Percentiles rank a stretch among this genome's conserved stretches.
phyloP scores from a whole-genome alignment of 2,113 vertebrate genomes.

The Propithecus coquereli region DNA sequence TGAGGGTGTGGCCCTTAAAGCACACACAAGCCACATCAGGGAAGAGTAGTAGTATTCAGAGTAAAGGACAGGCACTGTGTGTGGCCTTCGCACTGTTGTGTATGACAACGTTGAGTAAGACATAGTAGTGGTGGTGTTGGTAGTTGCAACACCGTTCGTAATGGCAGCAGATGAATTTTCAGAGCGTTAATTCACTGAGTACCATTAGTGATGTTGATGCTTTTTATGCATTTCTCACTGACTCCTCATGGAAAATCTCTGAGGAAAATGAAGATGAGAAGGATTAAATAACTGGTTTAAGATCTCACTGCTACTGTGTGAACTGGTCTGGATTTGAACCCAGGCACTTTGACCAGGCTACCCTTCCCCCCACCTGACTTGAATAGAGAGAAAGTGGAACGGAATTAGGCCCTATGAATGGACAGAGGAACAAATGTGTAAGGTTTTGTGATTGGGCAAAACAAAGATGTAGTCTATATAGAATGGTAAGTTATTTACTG shows the following conservation, averaged over 20 bases:
- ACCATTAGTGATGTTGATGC: accelerated
- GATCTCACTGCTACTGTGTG: not conserved
- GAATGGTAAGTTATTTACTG: not conserved
- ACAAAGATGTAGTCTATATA: not conserved
- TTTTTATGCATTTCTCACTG: not conserved
- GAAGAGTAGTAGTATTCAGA: accelerated
- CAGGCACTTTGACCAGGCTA: not conserved
- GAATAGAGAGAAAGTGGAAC: not conserved
- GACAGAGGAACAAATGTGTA: not conserved
- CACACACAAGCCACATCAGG: not conserved
- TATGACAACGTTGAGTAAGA: accelerated
- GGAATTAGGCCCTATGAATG: not conserved
- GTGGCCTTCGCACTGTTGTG: accelerated
- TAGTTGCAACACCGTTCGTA: not conserved
- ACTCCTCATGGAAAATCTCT: not conserved
- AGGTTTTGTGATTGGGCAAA: not conserved
- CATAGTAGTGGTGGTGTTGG: not conserved
- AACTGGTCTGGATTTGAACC: not conserved
- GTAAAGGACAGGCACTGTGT: accelerated
- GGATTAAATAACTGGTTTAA: not conserved
- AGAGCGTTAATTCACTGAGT: not conserved
- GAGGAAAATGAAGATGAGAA: not conserved
- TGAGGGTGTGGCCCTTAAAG: accelerated
- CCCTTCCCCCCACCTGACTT: not conserved
- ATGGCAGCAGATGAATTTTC: not conserved